phyloP scores from a whole-genome alignment of 2,113 vertebrate species.

The Oreocharis arfaki region DNA sequence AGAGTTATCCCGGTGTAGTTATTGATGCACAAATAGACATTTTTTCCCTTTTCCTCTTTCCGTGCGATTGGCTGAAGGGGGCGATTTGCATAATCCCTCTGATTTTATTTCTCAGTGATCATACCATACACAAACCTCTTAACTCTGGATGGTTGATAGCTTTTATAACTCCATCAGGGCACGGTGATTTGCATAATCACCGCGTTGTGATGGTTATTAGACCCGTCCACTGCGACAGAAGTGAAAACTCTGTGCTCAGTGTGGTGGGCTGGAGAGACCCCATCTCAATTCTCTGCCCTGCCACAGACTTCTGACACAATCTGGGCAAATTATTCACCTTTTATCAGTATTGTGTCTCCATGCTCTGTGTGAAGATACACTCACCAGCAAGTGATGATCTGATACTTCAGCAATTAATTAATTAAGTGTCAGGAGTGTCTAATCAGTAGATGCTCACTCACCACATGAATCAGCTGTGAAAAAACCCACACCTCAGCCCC shows the following conservation, averaged over 20 bases:
- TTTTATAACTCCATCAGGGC: not conserved
- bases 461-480: rapidly evolving
- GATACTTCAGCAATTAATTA: not conserved
- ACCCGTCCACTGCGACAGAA: rapidly evolving
- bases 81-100: not conserved
- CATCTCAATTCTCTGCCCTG: rapidly evolving
- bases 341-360: not conserved
- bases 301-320: not conserved
- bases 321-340: not conserved
- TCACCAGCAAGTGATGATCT: not conserved
- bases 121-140: not conserved
- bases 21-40: not conserved
- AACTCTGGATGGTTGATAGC: not conserved
- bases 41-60: not conserved
- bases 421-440: rapidly evolving
- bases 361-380: not conserved
- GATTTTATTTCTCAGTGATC: slow-evolving; percentile 15
- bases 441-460: not conserved
- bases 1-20: not conserved
- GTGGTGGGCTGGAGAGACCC: not conserved
- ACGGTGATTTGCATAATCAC: not conserved
- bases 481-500: not conserved
- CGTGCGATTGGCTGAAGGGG: not conserved
- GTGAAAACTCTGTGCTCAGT: not conserved
- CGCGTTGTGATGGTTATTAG: not conserved